These are phyloP conservation scores for Neosilurus hyrtlii DNA, from an alignment of 2,797 vertebrate species.

Conservation along the genomic window DNA sequence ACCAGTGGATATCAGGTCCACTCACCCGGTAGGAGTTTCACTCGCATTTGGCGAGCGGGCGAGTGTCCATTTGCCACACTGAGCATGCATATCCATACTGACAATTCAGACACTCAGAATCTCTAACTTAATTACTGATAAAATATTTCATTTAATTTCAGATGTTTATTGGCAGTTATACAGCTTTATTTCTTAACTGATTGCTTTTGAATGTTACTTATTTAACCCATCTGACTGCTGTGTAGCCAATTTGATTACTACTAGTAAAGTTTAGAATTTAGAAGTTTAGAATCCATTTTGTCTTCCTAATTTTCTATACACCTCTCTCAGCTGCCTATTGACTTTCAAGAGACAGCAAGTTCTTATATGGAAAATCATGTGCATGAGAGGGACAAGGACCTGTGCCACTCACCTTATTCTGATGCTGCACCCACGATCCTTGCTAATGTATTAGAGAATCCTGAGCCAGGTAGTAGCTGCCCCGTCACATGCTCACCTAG, in stretches of 20 bases:
- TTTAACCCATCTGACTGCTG: neutral
- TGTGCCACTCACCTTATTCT: slow-evolving; percentile 79
- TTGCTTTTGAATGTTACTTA: neutral
- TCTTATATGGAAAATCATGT: slow-evolving; percentile 85
- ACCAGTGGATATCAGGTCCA: too few relatives aligned
- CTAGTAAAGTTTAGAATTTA: slow-evolving; percentile 55
- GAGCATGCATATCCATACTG: neutral
- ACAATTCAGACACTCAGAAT: neutral
- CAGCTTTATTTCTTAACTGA: neutral
- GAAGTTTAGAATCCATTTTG: too few relatives aligned
- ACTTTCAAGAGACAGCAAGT: slow-evolving; percentile 89
- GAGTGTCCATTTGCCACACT: too few relatives aligned
- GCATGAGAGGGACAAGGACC: slow-evolving; percentile 71
- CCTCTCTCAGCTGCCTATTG: slow-evolving; percentile 78
- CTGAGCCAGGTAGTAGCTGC: slow-evolving; percentile 79
- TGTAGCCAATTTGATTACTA: neutral
- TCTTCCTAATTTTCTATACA: neutral
- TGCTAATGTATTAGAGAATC: slow-evolving; percentile 88
- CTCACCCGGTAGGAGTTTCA: too few relatives aligned
- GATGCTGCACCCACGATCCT: slow-evolving; percentile 83
- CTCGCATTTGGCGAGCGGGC: too few relatives aligned
- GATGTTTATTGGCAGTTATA: neutral
- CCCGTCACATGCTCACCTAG: slow-evolving; percentile 81
- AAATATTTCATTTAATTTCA: neutral
- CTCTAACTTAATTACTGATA: neutral